Percentiles rank a stretch among this genome's conserved stretches.
phyloP scores from a whole-genome alignment of 2,888 invertebrate species.

The Orthosia incerta region DNA sequence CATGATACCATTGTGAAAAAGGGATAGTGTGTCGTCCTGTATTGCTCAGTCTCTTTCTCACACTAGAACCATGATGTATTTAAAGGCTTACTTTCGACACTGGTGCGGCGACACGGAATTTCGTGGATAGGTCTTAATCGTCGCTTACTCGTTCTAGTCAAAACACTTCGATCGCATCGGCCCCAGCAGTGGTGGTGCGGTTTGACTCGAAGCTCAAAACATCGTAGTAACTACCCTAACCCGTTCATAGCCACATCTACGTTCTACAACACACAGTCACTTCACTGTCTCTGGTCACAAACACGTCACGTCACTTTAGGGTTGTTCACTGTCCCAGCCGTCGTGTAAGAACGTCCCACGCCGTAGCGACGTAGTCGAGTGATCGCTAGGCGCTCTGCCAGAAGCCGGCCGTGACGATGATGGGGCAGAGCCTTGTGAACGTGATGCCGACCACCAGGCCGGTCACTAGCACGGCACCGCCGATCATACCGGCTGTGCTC shows the following conservation, averaged over 20 bases:
- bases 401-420: slow-evolving; percentile 83
- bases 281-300: neutral
- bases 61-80: no score
- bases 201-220: no score
- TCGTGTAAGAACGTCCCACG: slow-evolving; percentile 75
- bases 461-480: slow-evolving; percentile 97
- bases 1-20: no score
- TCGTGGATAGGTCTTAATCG: no score
- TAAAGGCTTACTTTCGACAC: no score
- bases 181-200: neutral
- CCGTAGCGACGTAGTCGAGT: slow-evolving; percentile 69
- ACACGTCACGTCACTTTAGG: slow-evolving; percentile 6
- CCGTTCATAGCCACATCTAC: neutral
- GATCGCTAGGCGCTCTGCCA: slow-evolving; percentile 81
- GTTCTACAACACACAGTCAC: slow-evolving; percentile 22
- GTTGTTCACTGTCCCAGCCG: slow-evolving; percentile 63
- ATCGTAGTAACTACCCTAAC: no score
- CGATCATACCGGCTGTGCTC: slow-evolving; percentile 98
- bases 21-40: no score
- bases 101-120: no score
- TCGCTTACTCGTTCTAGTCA: no score
- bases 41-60: no score
- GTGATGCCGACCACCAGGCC: slow-evolving; percentile 96
- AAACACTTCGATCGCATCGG: no score
- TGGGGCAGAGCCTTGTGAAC: slow-evolving; percentile 93